phyloP scores from a whole-genome alignment of 2,797 vertebrate species.

The Urophycis tenuis region DNA sequence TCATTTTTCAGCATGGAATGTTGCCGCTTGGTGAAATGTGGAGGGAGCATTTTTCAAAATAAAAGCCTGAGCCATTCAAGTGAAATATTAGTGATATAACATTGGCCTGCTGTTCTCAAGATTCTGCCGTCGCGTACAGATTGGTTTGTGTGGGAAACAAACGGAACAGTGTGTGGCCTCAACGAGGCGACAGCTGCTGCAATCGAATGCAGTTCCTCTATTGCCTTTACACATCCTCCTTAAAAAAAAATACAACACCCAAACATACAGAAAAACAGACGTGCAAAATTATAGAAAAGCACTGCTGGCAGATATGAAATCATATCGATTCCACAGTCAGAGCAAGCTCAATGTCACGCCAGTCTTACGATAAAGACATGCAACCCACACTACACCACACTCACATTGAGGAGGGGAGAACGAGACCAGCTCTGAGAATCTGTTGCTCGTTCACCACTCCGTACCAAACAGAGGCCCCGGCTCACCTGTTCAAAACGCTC shows the following conservation, averaged over 20 bases:
- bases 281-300: not conserved
- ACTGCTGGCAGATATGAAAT: not conserved
- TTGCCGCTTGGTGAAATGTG: no score
- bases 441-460: no score
- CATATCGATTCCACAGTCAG: not conserved
- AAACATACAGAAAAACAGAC: not conserved
- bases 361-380: not conserved
- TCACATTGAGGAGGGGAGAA: not conserved
- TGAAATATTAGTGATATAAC: not conserved
- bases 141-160: no score
- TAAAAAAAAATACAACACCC: no score
- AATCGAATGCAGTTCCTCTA: not conserved
- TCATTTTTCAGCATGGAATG: no score
- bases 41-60: not conserved
- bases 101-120: not conserved
- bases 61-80: not conserved
- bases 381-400: not conserved
- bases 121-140: not conserved
- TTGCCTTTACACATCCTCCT: not conserved
- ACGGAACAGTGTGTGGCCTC: not conserved
- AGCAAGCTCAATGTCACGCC: not conserved
- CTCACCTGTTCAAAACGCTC: slow-evolving; percentile 88
- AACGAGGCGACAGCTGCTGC: not conserved
- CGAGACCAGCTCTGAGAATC: not conserved
- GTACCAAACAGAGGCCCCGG: no score